A percentile compares a stretch with the other conserved stretches of the same genome.
phyloP scores from a whole-genome alignment of 2,888 invertebrate genomes.

The Acanthococcus lagerstroemiae region DNA sequence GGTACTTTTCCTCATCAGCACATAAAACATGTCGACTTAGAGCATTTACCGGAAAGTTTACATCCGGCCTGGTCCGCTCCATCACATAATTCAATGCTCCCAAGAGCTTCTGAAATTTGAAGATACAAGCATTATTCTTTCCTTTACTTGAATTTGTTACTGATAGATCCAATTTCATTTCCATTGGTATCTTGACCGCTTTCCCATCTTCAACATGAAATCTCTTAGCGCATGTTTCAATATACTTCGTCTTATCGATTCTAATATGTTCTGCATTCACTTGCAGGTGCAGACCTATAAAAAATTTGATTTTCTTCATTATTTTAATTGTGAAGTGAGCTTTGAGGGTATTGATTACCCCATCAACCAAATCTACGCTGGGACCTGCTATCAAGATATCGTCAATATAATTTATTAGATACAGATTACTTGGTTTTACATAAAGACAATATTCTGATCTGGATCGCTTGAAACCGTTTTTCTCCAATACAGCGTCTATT shows the following conservation, averaged over 20 bases:
- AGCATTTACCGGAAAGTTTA: background rate
- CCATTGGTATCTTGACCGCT: background rate
- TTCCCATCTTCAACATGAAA: background rate
- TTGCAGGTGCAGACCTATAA: background rate
- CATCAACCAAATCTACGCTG: background rate
- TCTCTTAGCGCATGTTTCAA: background rate
- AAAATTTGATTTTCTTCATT: background rate
- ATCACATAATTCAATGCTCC: background rate
- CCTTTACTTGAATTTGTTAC: too few relatives aligned
- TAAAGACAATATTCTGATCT: background rate
- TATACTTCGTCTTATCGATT: background rate
- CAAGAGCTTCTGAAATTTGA: background rate
- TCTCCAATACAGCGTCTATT: background rate
- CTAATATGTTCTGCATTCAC: background rate
- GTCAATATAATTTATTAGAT: background rate
- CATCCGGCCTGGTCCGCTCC: background rate
- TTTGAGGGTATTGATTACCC: background rate
- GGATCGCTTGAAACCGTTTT: background rate
- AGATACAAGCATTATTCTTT: too few relatives aligned
- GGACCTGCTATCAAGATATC: background rate
- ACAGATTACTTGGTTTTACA: background rate
- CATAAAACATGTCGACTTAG: background rate
- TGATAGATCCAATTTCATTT: background rate
- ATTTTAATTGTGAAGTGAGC: background rate
- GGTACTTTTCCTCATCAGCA: background rate